Percentiles rank a stretch among this genome's conserved stretches.
These are phyloP conservation scores for Mobula birostris DNA, from an alignment of 2,113 vertebrate genomes.

Conservation along the genomic window DNA sequence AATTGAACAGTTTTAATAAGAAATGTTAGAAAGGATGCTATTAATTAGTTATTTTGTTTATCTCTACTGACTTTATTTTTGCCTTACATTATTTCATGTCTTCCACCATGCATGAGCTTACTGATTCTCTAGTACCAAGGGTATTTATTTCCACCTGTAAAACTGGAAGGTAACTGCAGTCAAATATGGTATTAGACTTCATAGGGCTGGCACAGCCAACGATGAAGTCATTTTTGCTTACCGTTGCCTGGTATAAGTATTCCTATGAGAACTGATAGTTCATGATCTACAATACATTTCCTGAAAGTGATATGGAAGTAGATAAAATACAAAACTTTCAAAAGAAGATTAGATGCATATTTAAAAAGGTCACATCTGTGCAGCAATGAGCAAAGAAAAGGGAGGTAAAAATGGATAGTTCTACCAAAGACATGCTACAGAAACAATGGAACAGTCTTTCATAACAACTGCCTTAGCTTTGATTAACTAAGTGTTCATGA, in stretches of 20 bases:
- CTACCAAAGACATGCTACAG: neutral
- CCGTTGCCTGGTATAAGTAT: neutral
- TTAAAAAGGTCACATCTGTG: neutral
- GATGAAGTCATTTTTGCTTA: neutral
- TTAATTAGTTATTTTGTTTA: neutral
- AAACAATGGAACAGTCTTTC: neutral
- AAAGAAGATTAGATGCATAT: neutral
- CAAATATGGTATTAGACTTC: neutral
- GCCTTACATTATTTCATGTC: neutral
- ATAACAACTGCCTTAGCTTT: neutral
- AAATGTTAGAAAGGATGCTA: neutral
- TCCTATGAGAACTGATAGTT: neutral
- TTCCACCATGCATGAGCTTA: neutral
- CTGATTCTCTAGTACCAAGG: neutral
- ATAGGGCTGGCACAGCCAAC: neutral
- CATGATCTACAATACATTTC: neutral
- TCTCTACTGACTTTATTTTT: neutral
- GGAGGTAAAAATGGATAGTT: neutral
- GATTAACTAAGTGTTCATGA: neutral
- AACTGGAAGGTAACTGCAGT: neutral
- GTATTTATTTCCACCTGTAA: neutral
- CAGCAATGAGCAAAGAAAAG: neutral
- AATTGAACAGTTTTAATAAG: neutral
- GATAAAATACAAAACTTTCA: neutral
- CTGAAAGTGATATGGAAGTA: neutral